Percentiles rank a stretch among this genome's conserved stretches.
Conservation (phyloP, 2,113 vertebrate species). For the Brienomyrus longianalis region DNA sequence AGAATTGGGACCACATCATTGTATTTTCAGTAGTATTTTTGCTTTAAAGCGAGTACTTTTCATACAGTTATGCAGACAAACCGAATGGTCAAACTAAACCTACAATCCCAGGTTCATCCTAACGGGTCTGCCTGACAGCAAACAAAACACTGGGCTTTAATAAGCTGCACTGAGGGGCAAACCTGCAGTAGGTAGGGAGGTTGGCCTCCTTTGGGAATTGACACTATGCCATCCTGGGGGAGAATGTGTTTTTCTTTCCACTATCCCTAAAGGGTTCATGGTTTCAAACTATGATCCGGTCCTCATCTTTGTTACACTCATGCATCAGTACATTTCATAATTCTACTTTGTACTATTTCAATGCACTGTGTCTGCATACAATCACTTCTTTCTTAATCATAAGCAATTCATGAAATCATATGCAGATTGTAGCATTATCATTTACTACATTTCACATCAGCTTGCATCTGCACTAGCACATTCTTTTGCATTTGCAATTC, state of each 20-base stretch:
- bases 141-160: constrained; percentile 3
- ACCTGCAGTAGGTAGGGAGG: background rate
- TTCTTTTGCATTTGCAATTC: background rate
- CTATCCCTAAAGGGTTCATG: background rate
- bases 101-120: background rate
- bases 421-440: background rate
- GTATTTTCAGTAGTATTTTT: background rate
- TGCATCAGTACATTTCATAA: background rate
- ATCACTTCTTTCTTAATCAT: background rate
- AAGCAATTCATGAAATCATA: background rate
- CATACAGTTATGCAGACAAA: background rate
- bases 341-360: background rate
- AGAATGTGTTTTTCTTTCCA: constrained; percentile 12
- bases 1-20: background rate
- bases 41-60: background rate
- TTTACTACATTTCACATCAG: background rate
- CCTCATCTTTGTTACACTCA: background rate
- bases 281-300: background rate
- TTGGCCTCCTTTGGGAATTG: background rate
- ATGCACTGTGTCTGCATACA: background rate
- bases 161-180: background rate
- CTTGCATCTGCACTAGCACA: background rate
- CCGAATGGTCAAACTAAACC: background rate
- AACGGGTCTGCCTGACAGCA: background rate
- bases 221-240: background rate